These are phyloP conservation scores for Acipenser ruthenus DNA, from an alignment of 2,797 vertebrate genomes.

Conservation along the genomic window DNA sequence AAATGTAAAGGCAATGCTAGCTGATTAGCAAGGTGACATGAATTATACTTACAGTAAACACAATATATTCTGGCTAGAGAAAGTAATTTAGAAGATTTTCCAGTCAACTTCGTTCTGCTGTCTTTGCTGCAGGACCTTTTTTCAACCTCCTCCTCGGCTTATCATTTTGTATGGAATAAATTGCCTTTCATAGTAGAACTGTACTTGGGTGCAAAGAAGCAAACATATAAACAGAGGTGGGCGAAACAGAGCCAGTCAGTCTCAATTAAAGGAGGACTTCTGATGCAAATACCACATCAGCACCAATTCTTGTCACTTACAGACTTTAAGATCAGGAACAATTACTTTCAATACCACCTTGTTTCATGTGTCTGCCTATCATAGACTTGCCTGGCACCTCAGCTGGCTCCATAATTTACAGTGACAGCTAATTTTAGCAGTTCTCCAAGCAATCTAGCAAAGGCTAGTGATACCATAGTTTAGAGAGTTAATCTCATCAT, in stretches of 20 bases:
- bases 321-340: slow-evolving; percentile 70
- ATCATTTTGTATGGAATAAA: neutral
- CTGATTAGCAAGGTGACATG: too few species aligned
- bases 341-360: slow-evolving; percentile 73
- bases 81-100: too few species aligned
- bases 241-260: neutral
- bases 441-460: slow-evolving; percentile 73
- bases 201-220: neutral
- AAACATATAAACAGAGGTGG: slow-evolving; percentile 2
- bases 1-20: too few species aligned
- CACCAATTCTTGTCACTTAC: slow-evolving; percentile 69
- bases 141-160: neutral
- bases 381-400: slow-evolving; percentile 57
- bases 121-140: too few species aligned
- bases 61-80: too few species aligned
- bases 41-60: too few species aligned
- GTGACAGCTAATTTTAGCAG: slow-evolving; percentile 83
- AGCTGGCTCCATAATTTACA: slow-evolving; percentile 74
- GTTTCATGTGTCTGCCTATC: slow-evolving; percentile 62
- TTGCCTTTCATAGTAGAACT: neutral
- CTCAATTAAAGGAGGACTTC: slow-evolving; percentile 54
- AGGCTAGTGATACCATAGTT: slow-evolving; percentile 55
- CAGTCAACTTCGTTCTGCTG: too few species aligned
- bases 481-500: slow-evolving; percentile 57
- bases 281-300: slow-evolving; percentile 75